These are phyloP conservation scores for Anagyrus pseudococci DNA, from an alignment of 2,888 invertebrate species.

Conservation along the genomic window DNA sequence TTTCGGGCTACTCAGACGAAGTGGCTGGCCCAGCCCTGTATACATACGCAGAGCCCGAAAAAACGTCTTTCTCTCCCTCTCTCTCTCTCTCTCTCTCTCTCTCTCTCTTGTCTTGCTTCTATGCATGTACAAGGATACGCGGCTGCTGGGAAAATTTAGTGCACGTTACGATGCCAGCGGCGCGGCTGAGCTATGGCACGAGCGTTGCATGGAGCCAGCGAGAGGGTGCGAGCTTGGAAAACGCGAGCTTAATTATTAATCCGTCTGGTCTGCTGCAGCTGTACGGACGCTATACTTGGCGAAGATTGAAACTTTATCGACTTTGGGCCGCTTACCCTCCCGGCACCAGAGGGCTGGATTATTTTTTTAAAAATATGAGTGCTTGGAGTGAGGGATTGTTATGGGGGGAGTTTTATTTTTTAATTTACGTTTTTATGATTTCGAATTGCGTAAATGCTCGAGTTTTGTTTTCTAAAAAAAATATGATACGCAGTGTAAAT, in stretches of 20 bases:
- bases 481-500: too few relatives aligned
- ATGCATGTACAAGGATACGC: neutral
- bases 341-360: too few relatives aligned
- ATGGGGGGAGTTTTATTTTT: neutral
- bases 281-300: constrained; percentile 8
- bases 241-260: constrained; percentile 39
- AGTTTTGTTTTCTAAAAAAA: too few relatives aligned
- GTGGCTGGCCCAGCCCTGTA: constrained; percentile 27
- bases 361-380: too few relatives aligned
- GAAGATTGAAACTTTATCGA: constrained; percentile 37
- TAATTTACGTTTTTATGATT: neutral
- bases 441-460: neutral
- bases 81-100: constrained; percentile 25
- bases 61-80: constrained; percentile 19
- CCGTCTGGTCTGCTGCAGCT: constrained; percentile 3
- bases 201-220: neutral
- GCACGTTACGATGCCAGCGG: neutral
- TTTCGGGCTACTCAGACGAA: constrained; percentile 34
- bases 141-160: neutral
- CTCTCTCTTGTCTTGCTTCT: constrained; percentile 26
- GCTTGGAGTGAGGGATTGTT: neutral
- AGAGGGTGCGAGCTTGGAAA: constrained; percentile 21
- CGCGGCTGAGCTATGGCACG: neutral
- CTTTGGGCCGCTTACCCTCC: constrained; percentile 5
- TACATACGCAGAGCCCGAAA: constrained; percentile 35